Percentiles rank a stretch among this genome's conserved stretches.
phyloP scores from a whole-genome alignment of 2,797 vertebrate species.

The Saguinus oedipus region DNA sequence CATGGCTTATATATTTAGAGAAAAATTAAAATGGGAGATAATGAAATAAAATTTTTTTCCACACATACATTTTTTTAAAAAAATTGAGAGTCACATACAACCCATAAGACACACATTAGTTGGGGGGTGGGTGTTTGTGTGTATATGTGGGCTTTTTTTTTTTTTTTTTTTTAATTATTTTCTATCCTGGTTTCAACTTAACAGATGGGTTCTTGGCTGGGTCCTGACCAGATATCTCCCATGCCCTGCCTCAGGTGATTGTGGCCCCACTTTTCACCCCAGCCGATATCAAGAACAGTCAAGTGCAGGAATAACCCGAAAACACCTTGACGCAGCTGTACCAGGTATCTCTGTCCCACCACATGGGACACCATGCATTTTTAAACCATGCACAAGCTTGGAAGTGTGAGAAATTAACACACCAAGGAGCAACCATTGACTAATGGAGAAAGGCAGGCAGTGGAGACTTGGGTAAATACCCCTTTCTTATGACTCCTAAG shows the following conservation, averaged over 20 bases:
- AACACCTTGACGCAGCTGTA: neutral
- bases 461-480: neutral
- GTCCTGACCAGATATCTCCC: neutral
- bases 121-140: neutral
- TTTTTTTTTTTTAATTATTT: neutral
- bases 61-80: neutral
- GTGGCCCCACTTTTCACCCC: neutral
- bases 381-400: neutral
- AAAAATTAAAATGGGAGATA: neutral
- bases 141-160: neutral
- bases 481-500: neutral
- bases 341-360: neutral
- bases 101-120: neutral
- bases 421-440: neutral
- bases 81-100: neutral
- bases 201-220: neutral
- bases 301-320: neutral
- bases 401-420: neutral
- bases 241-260: neutral
- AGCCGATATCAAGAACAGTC: neutral
- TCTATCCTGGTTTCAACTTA: neutral
- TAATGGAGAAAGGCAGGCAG: neutral
- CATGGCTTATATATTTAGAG: neutral
- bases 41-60: neutral
- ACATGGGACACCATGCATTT: neutral